Evolutionary conservation across 1,140 invertebrate genomes (phyloP), one percentile per base, ranked within the genome.

Genomic region (Onthophagus taurus): DNA sequence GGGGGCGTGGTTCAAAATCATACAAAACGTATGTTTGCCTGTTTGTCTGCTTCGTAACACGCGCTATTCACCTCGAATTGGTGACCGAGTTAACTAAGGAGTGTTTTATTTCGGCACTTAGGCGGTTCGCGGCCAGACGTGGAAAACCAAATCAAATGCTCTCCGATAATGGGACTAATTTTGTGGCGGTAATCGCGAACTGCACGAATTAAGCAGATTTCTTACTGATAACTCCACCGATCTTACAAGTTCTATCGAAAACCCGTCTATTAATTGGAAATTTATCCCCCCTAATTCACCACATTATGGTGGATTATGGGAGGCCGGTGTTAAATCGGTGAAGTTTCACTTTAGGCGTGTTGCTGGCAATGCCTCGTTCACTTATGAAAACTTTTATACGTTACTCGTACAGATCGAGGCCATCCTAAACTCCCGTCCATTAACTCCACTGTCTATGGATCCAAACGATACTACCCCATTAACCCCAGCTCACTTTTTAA

Each of bases 121-220:
- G 52, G 12, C 36, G 58, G 29, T 14, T 61, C 8, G 65, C 67
- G 41, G 36, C 59, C 12, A 11, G 51, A 5, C 23, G 63, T 45
- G 55, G 56, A 16, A 23, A 24, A 11, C 37, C 37, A 11, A 39
- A 36, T 19, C 17, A 19, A 19, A 19, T 36, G 7, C 9, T 36
- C 9, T 57, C 54, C 0, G 66, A 70, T 42, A 59, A 60, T 34
- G 67, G 61, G 1, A 61, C 54, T 2, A 69, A 67, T 45, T 69
- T 63, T 39, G 49, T 63, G 7, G 43, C 19, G 8, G 43, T 31
- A 4, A 44, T 19, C 19, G 37, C 9, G 43, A 38, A 33, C 16
- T 46, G 13, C 9, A 38, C 17, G 16, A 38, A 18, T 33, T 33
- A 33, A 14, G 17, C 13, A 33, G 14, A 33, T 13, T 33, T 2